Evolutionary conservation across 2,113 vertebrate species (phyloP).

Genomic region (Macaca mulatta): DNA sequence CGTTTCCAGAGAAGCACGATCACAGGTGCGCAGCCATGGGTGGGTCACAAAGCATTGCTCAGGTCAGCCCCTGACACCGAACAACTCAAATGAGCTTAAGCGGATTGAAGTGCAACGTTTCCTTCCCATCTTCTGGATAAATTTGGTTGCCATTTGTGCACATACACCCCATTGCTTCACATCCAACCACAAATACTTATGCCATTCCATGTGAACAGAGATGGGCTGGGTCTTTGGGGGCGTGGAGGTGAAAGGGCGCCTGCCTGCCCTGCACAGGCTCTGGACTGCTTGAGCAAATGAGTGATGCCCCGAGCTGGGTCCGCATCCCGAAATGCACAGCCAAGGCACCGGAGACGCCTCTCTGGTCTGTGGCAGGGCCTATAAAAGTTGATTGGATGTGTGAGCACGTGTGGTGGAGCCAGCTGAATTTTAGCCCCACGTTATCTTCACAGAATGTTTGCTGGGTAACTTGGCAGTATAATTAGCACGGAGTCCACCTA

Average conservation of each 20-base stretch:
- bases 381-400: fast-evolving
- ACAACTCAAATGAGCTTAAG: fast-evolving
- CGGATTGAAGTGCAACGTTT: fast-evolving
- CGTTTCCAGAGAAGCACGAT: fast-evolving
- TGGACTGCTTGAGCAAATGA: fast-evolving
- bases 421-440: fast-evolving
- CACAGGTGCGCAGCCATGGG: fast-evolving
- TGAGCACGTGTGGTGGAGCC: fast-evolving
- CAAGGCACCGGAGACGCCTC: fast-evolving
- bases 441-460: no score
- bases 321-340: fast-evolving
- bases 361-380: background rate
- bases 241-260: background rate
- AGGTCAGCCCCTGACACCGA: fast-evolving
- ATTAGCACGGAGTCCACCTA: fast-evolving
- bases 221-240: background rate
- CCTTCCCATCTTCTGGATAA: fast-evolving
- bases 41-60: fast-evolving
- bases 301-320: background rate
- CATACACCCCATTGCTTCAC: fast-evolving
- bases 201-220: background rate
- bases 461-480: fast-evolving
- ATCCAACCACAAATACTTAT: background rate
- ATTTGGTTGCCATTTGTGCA: fast-evolving
- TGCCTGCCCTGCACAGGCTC: fast-evolving